These are phyloP conservation scores for Tachystola acroxantha DNA, from an alignment of 2,888 invertebrate species.

Conservation along the genomic window DNA sequence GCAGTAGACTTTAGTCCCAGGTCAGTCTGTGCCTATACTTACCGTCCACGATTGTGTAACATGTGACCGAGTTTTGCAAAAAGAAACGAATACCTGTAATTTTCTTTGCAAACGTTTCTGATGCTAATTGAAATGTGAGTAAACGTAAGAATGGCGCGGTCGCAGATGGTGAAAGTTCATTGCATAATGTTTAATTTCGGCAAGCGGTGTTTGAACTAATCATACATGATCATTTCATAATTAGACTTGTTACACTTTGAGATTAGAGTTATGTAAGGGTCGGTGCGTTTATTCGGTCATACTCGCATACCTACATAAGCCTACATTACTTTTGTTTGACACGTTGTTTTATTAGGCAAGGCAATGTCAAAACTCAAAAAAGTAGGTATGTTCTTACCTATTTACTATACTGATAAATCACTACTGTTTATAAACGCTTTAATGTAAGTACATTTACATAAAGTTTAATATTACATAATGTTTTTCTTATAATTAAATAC, in stretches of 20 bases:
- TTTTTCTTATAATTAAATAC: background rate
- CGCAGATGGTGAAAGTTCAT: conserved; percentile 50
- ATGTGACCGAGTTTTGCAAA: conserved; percentile 19
- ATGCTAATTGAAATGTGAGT: conserved; percentile 63
- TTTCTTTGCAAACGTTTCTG: conserved; percentile 37
- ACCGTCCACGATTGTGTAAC: conserved; percentile 10
- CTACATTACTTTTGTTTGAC: too few relatives aligned
- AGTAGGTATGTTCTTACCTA: too few relatives aligned
- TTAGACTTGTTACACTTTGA: conserved; percentile 1
- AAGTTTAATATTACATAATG: background rate
- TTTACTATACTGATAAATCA: too few relatives aligned
- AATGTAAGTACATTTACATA: too few relatives aligned
- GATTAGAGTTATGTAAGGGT: background rate
- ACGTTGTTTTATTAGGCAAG: too few relatives aligned
- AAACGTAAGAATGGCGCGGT: conserved; percentile 34
- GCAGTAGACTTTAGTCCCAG: too few relatives aligned
- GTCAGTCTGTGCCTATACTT: too few relatives aligned
- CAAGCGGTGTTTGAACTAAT: conserved; percentile 27
- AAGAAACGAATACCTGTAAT: conserved; percentile 36
- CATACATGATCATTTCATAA: conserved; percentile 15
- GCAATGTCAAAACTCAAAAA: too few relatives aligned
- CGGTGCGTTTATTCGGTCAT: background rate
- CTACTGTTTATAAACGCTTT: too few relatives aligned
- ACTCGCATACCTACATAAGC: too few relatives aligned
- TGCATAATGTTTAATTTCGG: conserved; percentile 43